phyloP scores from a whole-genome alignment of 2,113 vertebrate species.

The Muntiacus reevesi region DNA sequence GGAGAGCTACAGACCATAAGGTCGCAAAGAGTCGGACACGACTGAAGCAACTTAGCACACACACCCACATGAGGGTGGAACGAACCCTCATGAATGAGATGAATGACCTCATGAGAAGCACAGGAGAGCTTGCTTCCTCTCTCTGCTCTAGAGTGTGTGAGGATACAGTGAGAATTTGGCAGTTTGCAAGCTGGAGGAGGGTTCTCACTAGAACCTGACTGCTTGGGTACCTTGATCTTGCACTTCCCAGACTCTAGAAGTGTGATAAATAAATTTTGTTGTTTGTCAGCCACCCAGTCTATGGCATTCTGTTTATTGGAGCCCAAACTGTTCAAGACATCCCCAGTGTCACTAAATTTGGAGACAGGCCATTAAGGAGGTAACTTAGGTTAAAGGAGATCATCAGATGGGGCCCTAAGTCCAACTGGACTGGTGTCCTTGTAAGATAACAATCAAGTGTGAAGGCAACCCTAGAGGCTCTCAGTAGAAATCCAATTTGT shows the following conservation, averaged over 20 bases:
- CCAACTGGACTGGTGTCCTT: neutral
- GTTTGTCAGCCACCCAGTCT: neutral
- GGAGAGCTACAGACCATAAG: neutral
- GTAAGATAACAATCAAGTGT: neutral
- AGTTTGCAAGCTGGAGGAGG: too few species aligned
- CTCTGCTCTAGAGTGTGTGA: neutral
- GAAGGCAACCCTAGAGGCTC: neutral
- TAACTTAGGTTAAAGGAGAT: neutral
- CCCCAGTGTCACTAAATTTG: neutral
- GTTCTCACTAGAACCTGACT: neutral
- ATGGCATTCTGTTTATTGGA: too few species aligned
- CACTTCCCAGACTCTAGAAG: neutral
- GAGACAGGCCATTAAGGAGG: neutral
- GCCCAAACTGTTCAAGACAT: neutral
- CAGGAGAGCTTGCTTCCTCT: neutral
- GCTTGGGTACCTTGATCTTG: neutral
- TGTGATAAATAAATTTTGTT: neutral
- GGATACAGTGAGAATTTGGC: neutral
- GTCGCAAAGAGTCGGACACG: neutral
- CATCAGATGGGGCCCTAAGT: neutral
- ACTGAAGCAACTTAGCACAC: neutral
- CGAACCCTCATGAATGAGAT: neutral
- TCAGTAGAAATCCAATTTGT: neutral
- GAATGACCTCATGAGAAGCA: neutral
- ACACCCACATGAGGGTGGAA: neutral